A percentile compares a stretch with the other conserved stretches of the same genome.
Evolutionary conservation across 2,797 vertebrate genomes (phyloP).

Genomic region (Labroides dimidiatus): DNA sequence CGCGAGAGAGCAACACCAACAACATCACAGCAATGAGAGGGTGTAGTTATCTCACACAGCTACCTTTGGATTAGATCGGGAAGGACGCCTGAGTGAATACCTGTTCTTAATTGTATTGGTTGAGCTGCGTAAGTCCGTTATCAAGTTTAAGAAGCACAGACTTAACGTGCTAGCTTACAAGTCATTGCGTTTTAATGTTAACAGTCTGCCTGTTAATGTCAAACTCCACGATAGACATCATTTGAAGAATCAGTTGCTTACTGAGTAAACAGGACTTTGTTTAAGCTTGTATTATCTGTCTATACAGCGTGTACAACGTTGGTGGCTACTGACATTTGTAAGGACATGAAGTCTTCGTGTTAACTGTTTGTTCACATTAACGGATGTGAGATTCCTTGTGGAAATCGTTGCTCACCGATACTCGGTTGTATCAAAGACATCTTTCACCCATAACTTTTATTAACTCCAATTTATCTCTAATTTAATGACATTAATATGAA

Average conservation of each 20-base stretch:
- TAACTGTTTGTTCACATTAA: not conserved
- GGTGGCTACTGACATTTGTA: slow-evolving; percentile 2
- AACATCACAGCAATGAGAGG: slow-evolving; percentile 39
- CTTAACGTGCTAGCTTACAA: slow-evolving; percentile 12
- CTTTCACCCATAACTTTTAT: not conserved
- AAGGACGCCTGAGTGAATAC: not conserved
- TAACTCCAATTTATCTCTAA: not conserved
- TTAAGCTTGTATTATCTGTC: not conserved
- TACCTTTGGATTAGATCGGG: not conserved
- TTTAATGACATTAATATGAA: slow-evolving; percentile 17
- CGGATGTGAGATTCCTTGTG: not conserved
- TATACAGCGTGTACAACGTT: not conserved
- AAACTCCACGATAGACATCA: not conserved
- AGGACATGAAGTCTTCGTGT: not conserved
- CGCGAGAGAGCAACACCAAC: slow-evolving; percentile 39
- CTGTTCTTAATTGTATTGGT: not conserved
- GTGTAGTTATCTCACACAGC: slow-evolving; percentile 10
- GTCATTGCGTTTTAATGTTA: not conserved
- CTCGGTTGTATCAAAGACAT: not conserved
- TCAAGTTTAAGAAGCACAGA: slow-evolving; percentile 9
- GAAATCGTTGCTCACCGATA: not conserved
- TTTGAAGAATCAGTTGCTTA: not conserved
- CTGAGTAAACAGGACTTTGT: too few relatives aligned
- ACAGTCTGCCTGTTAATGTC: not conserved
- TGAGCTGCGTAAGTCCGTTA: not conserved